Base-by-base conservation (phyloP, 2,888 invertebrate species). In the Arge pagana region DNA sequence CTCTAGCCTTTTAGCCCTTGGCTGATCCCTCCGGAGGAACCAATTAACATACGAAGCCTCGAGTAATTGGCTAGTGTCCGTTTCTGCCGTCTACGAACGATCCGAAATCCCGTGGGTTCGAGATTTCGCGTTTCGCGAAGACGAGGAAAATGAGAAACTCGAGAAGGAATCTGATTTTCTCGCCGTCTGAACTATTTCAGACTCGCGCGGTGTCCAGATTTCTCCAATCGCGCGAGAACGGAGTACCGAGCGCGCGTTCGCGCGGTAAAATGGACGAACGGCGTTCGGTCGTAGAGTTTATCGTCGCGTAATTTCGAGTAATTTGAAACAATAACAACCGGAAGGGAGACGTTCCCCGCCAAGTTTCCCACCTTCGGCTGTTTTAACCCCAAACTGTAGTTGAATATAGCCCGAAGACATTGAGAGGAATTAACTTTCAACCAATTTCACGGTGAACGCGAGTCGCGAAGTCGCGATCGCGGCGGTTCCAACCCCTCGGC, bases 11-110 rank as follows among this genome's bases (percentile, higher is more conserved):
- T 33, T 50, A 50, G 26, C 35, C 35, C 41, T 16, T 8, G 36
- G 35, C 40, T 36, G 13, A 21, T 41, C 50, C 41, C 50, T 41
- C 40, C 35, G 16, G 42, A n/a, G 42, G 42, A 50, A 50, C 50
- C 50, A 50, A 50, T 50, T 50, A 50, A 50, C 50, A 50, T 50
- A 50, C 42, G 50, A 50, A 50, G 50, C 50, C 41, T 19, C 31
- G 26, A 50, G 50, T 50, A 50, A 50, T 50, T 50, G 50, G 50
- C 50, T 43, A 13, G 26, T 41, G 43, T 23, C 26, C 50, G 42
- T 19, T 24, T n/a, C n/a, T n/a, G n/a, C n/a, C 28, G 10, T 26
- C 28, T n/a, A 10, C 28, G 28, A 26, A n/a, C 8, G 28, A 26
- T 26, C 8, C 28, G 28, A 26, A 26, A 26, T 26, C n/a, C n/a